Conservation (phyloP, 2,113 vertebrate genomes). For the Falcunculus frontatus region DNA sequence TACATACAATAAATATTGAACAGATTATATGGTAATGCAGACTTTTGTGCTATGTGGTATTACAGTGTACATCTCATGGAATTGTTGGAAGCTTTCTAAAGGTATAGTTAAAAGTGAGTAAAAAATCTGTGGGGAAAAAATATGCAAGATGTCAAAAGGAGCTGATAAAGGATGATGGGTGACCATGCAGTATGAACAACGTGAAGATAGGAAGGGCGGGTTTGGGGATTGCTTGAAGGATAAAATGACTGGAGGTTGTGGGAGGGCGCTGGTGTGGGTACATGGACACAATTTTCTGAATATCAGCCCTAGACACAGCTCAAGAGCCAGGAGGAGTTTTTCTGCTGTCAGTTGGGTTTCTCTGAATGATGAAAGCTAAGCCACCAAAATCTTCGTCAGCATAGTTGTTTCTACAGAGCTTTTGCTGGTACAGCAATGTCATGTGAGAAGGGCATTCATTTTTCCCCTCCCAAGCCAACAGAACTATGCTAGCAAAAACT, state of each 20-base stretch:
- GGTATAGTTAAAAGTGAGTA: not conserved
- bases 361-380: constrained; percentile 8
- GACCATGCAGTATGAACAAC: not conserved
- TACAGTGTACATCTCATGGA: not conserved
- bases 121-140: not conserved
- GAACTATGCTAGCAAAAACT: not conserved
- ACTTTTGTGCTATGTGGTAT: not conserved
- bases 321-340: not conserved
- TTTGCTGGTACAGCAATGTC: constrained; percentile 42
- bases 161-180: not conserved
- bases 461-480: not conserved
- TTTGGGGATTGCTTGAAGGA: not conserved
- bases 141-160: not conserved
- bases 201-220: not conserved
- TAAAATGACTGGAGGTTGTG: not conserved
- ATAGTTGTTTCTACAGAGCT: constrained; percentile 10
- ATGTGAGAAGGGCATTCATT: constrained; percentile 31
- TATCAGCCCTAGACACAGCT: accelerated
- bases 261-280: not conserved
- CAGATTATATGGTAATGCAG: not conserved
- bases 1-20: not conserved
- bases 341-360: constrained; percentile 7
- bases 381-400: constrained; percentile 30
- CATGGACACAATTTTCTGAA: accelerated
- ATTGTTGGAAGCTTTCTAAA: not conserved